A percentile compares a stretch with the other conserved stretches of the same genome.
Evolutionary conservation across 1,140 invertebrate genomes (phyloP).

Genomic region (Drosophila nigromelanica): DNA sequence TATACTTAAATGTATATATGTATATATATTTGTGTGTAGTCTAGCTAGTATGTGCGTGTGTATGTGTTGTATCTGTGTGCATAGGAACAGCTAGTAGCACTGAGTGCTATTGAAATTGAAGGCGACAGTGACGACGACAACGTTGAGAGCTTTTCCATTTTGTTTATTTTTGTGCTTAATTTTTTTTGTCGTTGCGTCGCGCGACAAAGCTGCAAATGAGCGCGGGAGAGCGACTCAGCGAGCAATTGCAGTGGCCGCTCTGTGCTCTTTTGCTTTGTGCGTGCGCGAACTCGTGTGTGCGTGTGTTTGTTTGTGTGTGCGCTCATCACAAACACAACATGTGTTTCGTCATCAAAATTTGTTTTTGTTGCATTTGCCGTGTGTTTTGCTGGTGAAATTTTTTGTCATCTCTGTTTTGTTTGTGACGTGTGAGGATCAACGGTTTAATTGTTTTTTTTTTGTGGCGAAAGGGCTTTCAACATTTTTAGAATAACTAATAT

Average conservation of each 20-base stretch:
- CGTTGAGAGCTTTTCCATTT: conserved; percentile 63
- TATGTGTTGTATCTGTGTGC: neutral
- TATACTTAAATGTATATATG: conserved; percentile 11
- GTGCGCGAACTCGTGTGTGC: conserved; percentile 3
- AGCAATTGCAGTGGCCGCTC: neutral
- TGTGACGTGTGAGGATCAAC: conserved; percentile 15
- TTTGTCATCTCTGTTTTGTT: conserved; percentile 12
- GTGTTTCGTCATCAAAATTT: conserved; percentile 79
- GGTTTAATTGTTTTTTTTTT: neutral
- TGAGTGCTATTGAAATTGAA: conserved; percentile 74
- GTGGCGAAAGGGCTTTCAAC: conserved; percentile 2
- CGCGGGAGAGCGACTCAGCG: neutral
- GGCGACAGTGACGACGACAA: conserved; percentile 63
- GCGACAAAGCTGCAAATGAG: conserved; percentile 75
- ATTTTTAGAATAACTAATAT: neutral
- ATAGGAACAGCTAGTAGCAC: conserved; percentile 54
- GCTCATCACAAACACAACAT: conserved; percentile 67
- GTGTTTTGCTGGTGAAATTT: conserved; percentile 52
- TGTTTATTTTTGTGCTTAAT: conserved; percentile 72
- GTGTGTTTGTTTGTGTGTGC: conserved; percentile 1
- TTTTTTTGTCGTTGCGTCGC: conserved; percentile 53
- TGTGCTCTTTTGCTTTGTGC: conserved; percentile 20
- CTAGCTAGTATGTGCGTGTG: conserved; percentile 25
- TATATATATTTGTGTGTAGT: conserved; percentile 6
- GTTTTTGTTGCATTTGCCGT: conserved; percentile 62